Base-by-base conservation (phyloP, 2,113 vertebrate genomes). In the Apus apus region DNA sequence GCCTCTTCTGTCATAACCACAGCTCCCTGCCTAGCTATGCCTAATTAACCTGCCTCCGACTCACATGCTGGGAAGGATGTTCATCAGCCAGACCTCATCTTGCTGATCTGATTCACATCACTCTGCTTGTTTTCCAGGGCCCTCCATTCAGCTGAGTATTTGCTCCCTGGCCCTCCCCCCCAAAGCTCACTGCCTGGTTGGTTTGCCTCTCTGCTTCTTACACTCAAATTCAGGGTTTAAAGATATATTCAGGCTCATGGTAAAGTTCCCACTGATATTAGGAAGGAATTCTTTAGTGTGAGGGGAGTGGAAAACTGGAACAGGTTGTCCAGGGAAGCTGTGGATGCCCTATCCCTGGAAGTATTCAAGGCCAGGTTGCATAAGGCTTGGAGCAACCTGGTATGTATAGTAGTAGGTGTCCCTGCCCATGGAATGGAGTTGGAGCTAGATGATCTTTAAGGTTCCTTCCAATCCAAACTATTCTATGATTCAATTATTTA, bases 31-130 rank as follows among this genome's bases (percentile, higher is more conserved):
- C 57, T 82, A 78, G 53, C 88, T 75, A 68, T 85, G 82, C 78
- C 82, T 90, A 93, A 93, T 94, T 92, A 95, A 90, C 67, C 73
- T 81, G 85, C 65, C 1, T 13, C 88, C 95, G 88, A 94, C 57
- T 92, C 94, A 92, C 70, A 38, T 4, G 12, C 61, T 11, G 7
- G 86, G 73, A 94, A 92, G 73, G 77, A 92, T 8, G 21, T 85
- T 87, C 80, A 43, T 26, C 53, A 74, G 51, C 38, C 76, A 93
- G 82, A 68, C 85, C 57, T 70, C 6, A 2, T 11, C 85, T 83
- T 21, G 15, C 68, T 80, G 72, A 48, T 86, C 73, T 9, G 43
- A 75, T 67, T 86, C 45, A 53, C 64, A 64, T 20, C 76, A 81
- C 57, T 62, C n/a, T 0, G 23, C 58, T 20, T 51, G 32, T 48